Conservation (phyloP, 2,113 vertebrate species). For the Rhinoptilus africanus region DNA sequence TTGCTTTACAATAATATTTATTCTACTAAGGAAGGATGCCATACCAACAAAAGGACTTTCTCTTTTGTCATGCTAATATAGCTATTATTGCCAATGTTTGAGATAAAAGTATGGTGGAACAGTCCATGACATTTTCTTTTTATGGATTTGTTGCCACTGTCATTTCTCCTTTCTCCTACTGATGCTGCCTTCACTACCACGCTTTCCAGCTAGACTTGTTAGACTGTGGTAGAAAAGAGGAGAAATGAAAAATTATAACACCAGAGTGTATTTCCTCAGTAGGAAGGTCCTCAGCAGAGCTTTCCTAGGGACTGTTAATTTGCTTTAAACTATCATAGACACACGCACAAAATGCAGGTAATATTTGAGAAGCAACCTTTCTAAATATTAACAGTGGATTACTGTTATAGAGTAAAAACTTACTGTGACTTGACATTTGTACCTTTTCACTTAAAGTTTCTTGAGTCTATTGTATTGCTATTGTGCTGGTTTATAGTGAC, state of each 20-base stretch:
- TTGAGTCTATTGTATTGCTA: neutral
- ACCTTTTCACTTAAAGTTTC: neutral
- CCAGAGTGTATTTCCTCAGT: neutral
- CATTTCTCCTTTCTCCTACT: neutral
- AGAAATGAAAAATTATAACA: neutral
- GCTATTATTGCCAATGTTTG: neutral
- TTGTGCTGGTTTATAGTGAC: neutral
- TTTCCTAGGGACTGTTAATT: neutral
- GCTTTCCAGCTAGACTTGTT: neutral
- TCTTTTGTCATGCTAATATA: neutral
- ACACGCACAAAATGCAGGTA: neutral
- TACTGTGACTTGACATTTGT: neutral
- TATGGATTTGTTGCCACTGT: neutral
- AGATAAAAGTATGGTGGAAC: neutral
- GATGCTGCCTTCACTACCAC: rapidly evolving
- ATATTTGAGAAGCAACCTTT: neutral
- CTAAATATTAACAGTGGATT: neutral
- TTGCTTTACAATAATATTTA: neutral
- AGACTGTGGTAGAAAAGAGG: neutral
- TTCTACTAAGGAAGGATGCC: neutral
- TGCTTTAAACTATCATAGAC: neutral
- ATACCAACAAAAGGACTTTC: neutral
- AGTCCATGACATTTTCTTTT: neutral
- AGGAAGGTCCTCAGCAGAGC: neutral
- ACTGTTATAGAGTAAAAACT: neutral